These are phyloP conservation scores for Stichopus horrens DNA, from an alignment of 53 echinoderm and acorn worm genomes.

Conservation along the genomic window DNA sequence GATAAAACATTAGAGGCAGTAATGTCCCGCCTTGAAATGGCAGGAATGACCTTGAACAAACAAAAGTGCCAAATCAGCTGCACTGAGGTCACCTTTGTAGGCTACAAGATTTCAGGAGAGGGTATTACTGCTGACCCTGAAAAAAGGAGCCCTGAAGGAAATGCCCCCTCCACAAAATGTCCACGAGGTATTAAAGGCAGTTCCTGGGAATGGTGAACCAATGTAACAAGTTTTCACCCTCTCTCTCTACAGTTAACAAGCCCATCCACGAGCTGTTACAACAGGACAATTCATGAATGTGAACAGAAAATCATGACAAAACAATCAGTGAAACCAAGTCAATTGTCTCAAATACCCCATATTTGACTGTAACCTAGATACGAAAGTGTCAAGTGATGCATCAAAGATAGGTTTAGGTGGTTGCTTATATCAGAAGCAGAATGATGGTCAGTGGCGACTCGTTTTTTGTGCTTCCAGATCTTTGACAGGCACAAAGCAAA, in stretches of 20 bases:
- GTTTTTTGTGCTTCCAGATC: constrained; percentile 45
- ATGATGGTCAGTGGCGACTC: constrained; percentile 48
- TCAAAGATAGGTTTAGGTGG: constrained; percentile 50
- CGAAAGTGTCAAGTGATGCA: constrained; percentile 60
- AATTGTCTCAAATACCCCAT: constrained; percentile 7
- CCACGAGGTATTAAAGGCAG: constrained; percentile 48
- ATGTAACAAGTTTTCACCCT: constrained; percentile 59
- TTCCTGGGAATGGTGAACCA: constrained; percentile 70
- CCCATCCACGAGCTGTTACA: constrained; percentile 53
- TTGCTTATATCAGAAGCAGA: constrained; percentile 47
- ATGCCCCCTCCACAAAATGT: constrained; percentile 53
- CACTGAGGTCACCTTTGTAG: constrained; percentile 23
- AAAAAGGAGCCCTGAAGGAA: constrained; percentile 20
- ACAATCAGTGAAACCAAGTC: constrained; percentile 47
- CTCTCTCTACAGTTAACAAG: neutral
- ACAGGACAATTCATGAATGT: constrained; percentile 50
- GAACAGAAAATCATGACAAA: constrained; percentile 46
- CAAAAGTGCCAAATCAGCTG: constrained; percentile 53
- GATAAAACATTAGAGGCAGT: constrained; percentile 42
- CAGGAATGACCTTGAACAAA: constrained; percentile 47
- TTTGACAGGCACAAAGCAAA: constrained; percentile 46
- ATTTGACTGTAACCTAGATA: constrained; percentile 48
- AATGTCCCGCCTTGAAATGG: constrained; percentile 14
- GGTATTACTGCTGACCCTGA: constrained; percentile 43
- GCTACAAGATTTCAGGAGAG: constrained; percentile 30